These are phyloP conservation scores for Fulmarus glacialis DNA, from an alignment of 2,113 vertebrate genomes.

Conservation along the genomic window DNA sequence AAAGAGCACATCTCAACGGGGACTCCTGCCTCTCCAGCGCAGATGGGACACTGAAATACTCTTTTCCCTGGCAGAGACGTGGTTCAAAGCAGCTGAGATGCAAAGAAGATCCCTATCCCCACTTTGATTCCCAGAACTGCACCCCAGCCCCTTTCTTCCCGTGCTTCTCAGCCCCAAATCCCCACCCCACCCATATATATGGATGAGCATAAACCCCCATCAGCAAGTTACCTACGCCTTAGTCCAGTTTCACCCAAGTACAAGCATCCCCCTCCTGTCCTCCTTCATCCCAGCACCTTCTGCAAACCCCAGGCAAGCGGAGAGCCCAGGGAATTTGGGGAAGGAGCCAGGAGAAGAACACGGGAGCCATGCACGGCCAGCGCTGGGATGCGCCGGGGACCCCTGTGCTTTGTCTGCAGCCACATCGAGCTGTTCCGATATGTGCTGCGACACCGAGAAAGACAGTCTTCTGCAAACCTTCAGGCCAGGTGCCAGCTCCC, in stretches of 20 bases:
- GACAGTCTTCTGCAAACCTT: background rate
- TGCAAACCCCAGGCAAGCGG: background rate
- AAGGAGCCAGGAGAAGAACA: background rate
- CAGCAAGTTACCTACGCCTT: background rate
- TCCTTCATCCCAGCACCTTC: background rate
- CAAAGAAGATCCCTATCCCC: background rate
- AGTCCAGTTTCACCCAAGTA: background rate
- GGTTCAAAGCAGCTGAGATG: background rate
- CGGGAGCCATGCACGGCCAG: accelerated
- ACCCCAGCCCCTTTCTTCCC: background rate
- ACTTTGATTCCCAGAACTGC: background rate
- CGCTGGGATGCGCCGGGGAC: background rate
- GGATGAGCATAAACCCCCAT: background rate
- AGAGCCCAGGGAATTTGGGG: background rate
- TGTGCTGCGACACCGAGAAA: background rate
- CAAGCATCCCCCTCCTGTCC: accelerated
- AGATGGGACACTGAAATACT: background rate
- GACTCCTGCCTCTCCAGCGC: background rate
- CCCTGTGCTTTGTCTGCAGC: background rate
- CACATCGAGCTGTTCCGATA: background rate
- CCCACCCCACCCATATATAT: background rate
- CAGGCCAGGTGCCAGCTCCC: constrained; percentile 15
- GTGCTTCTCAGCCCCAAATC: background rate
- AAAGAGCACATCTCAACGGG: background rate
- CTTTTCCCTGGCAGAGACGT: accelerated